A percentile compares a stretch with the other conserved stretches of the same genome.
Conservation (phyloP, 2,888 invertebrate genomes). For the Tribolium freemani region DNA sequence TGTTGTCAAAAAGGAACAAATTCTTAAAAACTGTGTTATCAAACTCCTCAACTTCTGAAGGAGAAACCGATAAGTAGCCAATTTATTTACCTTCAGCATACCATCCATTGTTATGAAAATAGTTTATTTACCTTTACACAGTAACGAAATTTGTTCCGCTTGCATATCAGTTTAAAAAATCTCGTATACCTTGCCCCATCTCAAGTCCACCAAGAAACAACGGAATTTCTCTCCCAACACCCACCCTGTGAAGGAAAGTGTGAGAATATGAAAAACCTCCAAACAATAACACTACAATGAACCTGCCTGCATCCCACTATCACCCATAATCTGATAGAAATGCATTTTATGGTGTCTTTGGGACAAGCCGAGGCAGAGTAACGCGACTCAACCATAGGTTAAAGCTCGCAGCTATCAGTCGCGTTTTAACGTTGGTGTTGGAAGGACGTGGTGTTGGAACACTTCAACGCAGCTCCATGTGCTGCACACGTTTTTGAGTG, state of each 20-base stretch:
- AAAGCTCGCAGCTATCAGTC: slow-evolving; percentile 44
- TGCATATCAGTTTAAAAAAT: slow-evolving; percentile 16
- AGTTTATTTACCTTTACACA: slow-evolving; percentile 25
- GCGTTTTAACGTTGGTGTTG: slow-evolving; percentile 38
- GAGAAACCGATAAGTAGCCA: slow-evolving; percentile 1
- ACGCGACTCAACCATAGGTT: slow-evolving; percentile 20
- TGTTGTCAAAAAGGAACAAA: too few species aligned
- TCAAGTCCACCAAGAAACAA: background rate
- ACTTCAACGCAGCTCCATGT: slow-evolving; percentile 14
- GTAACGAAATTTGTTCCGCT: slow-evolving; percentile 31
- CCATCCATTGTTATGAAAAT: slow-evolving; percentile 18
- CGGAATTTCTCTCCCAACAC: slow-evolving; percentile 26
- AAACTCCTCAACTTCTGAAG: background rate
- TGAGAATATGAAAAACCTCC: slow-evolving; percentile 30
- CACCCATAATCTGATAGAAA: slow-evolving; percentile 2
- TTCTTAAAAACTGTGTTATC: too few species aligned
- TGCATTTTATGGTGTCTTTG: slow-evolving; percentile 32
- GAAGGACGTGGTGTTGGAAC: slow-evolving; percentile 21
- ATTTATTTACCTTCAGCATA: slow-evolving; percentile 9
- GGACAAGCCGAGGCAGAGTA: slow-evolving; percentile 9
- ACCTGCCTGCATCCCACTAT: slow-evolving; percentile 39
- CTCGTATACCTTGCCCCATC: slow-evolving; percentile 16
- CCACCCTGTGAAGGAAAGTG: slow-evolving; percentile 37
- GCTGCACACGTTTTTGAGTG: slow-evolving; percentile 36
- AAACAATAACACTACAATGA: slow-evolving; percentile 33